phyloP scores from a whole-genome alignment of 1,140 invertebrate species.

The Drosophila rhopaloa region DNA sequence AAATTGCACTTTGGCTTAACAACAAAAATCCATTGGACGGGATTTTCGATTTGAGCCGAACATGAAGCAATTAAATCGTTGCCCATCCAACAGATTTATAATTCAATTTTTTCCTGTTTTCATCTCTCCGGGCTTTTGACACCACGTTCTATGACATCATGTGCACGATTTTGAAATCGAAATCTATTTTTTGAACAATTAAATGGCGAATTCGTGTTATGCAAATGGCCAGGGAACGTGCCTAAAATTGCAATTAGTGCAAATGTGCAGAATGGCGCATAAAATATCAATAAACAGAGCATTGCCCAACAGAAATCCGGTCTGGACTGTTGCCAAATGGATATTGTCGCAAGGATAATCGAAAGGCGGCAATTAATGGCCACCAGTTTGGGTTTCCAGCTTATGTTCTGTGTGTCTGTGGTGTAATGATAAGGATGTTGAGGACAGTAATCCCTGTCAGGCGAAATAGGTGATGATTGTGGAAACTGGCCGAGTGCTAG shows the following conservation, averaged over 20 bases:
- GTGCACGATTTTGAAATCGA: slow-evolving; percentile 19
- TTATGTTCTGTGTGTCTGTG: slow-evolving; percentile 11
- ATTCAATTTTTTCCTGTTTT: slow-evolving; percentile 15
- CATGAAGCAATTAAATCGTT: slow-evolving; percentile 36
- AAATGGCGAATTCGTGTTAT: slow-evolving; percentile 70
- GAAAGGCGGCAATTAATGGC: slow-evolving; percentile 51
- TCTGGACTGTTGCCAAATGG: slow-evolving; percentile 26
- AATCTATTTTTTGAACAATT: slow-evolving; percentile 56
- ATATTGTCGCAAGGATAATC: slow-evolving; percentile 40
- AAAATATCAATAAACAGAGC: slow-evolving; percentile 77
- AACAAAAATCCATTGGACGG: slow-evolving; percentile 43
- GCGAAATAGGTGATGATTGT: slow-evolving; percentile 15
- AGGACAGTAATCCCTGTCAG: slow-evolving; percentile 28
- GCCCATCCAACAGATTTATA: slow-evolving; percentile 36
- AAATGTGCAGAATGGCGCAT: slow-evolving; percentile 58
- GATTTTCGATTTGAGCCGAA: slow-evolving; percentile 7
- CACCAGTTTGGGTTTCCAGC: slow-evolving; percentile 27
- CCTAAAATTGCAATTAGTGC: slow-evolving; percentile 77
- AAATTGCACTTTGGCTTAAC: slow-evolving; percentile 73
- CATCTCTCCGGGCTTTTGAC: slow-evolving; percentile 2
- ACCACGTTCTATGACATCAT: slow-evolving; percentile 28
- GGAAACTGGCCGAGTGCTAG: not conserved
- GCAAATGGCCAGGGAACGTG: slow-evolving; percentile 69
- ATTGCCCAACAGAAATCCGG: slow-evolving; percentile 38
- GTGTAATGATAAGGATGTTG: slow-evolving; percentile 17